These are phyloP conservation scores for Oriolus oriolus DNA, from an alignment of 2,113 vertebrate species.

Conservation along the genomic window DNA sequence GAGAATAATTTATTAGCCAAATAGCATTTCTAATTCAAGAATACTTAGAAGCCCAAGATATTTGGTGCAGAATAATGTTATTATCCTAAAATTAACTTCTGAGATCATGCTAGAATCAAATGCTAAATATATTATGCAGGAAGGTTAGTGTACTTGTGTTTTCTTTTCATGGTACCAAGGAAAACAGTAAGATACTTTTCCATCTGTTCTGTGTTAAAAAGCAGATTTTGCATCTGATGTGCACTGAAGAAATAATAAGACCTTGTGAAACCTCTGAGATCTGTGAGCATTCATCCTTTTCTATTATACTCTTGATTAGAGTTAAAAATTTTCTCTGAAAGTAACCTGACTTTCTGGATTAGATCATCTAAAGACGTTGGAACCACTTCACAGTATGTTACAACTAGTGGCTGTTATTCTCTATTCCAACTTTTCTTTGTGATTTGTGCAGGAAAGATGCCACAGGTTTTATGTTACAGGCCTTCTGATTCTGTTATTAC, in stretches of 20 bases:
- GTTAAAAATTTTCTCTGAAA: background rate
- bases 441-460: background rate
- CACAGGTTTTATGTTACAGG: background rate
- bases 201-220: background rate
- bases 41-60: background rate
- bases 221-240: background rate
- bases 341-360: background rate
- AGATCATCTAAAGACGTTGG: background rate
- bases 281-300: background rate
- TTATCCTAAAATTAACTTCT: background rate
- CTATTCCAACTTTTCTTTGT: background rate
- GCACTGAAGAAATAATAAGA: background rate
- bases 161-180: background rate
- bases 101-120: background rate
- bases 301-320: background rate
- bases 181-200: background rate
- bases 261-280: background rate
- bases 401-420: background rate
- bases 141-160: background rate
- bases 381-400: background rate
- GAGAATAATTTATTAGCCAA: background rate
- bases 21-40: background rate
- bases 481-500: background rate
- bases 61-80: background rate
- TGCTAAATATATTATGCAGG: background rate